Percentiles rank a stretch among this genome's conserved stretches.
phyloP scores from a whole-genome alignment of 2,888 invertebrate genomes.

The Orgyia antiqua region DNA sequence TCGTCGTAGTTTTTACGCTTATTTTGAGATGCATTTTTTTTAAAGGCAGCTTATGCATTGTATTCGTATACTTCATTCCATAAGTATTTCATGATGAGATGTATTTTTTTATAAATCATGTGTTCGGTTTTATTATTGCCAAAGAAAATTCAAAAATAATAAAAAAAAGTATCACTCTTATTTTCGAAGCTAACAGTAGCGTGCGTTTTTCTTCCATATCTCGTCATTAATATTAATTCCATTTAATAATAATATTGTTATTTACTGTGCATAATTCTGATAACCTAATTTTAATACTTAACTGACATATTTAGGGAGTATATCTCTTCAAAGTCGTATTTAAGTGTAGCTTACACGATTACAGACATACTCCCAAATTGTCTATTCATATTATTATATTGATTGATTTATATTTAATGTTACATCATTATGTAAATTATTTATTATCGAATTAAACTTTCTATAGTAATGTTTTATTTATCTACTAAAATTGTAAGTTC shows the following conservation, averaged over 20 bases:
- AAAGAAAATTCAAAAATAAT: conserved; percentile 59
- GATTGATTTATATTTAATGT: conserved; percentile 46
- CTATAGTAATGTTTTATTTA: conserved; percentile 62
- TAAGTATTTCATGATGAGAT: conserved; percentile 41
- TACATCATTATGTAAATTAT: conserved; percentile 68
- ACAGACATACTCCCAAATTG: conserved; percentile 65
- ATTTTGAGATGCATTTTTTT: conserved; percentile 69
- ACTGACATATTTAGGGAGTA: conserved; percentile 60
- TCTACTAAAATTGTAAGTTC: conserved; percentile 73
- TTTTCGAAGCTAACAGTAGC: conserved; percentile 25
- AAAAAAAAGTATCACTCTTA: conserved; percentile 43
- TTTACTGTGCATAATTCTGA: conserved; percentile 67
- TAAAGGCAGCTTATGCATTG: conserved; percentile 70
- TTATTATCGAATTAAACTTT: conserved; percentile 64
- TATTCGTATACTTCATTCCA: conserved; percentile 63
- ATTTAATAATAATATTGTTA: conserved; percentile 53
- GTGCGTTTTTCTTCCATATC: conserved; percentile 45
- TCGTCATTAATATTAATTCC: conserved; percentile 57
- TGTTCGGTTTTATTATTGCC: conserved; percentile 61
- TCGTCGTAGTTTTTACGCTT: conserved; percentile 57
- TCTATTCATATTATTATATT: conserved; percentile 35
- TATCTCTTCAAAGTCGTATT: conserved; percentile 42
- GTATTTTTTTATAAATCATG: conserved; percentile 48
- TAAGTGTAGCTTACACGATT: conserved; percentile 28
- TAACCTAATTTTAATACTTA: conserved; percentile 48